These are phyloP conservation scores for Sympetrum striolatum DNA, from an alignment of 2,888 invertebrate genomes.

Conservation along the genomic window DNA sequence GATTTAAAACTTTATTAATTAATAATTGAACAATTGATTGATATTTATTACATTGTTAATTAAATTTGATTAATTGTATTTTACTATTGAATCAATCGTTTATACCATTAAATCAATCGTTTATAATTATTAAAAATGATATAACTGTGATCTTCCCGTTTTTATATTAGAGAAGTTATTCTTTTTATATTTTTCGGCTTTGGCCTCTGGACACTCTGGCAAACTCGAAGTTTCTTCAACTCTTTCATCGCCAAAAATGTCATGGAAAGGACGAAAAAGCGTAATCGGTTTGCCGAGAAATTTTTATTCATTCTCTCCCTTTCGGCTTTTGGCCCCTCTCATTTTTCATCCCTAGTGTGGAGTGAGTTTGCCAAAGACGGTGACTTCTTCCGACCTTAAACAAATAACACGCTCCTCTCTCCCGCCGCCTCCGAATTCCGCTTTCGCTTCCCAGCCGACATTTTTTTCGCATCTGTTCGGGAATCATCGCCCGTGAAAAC, in stretches of 20 bases:
- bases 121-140: too few relatives aligned
- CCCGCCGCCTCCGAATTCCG: neutral
- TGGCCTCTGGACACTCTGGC: neutral
- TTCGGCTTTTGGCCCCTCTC: neutral
- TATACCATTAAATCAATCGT: too few relatives aligned
- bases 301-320: neutral
- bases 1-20: too few relatives aligned
- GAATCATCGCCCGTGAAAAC: neutral
- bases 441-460: neutral
- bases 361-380: neutral
- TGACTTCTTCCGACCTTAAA: neutral
- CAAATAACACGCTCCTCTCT: neutral
- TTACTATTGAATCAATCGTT: too few relatives aligned
- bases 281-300: neutral
- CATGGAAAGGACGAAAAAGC: too few relatives aligned
- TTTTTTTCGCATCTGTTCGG: neutral
- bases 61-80: too few relatives aligned
- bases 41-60: too few relatives aligned
- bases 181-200: too few relatives aligned
- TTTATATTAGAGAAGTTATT: too few relatives aligned
- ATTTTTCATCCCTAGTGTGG: neutral
- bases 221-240: neutral
- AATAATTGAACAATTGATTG: too few relatives aligned
- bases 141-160: too few relatives aligned
- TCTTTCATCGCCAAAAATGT: neutral